These are phyloP conservation scores for Synergus laeviventris DNA, from an alignment of 2,888 invertebrate species.

Conservation along the genomic window DNA sequence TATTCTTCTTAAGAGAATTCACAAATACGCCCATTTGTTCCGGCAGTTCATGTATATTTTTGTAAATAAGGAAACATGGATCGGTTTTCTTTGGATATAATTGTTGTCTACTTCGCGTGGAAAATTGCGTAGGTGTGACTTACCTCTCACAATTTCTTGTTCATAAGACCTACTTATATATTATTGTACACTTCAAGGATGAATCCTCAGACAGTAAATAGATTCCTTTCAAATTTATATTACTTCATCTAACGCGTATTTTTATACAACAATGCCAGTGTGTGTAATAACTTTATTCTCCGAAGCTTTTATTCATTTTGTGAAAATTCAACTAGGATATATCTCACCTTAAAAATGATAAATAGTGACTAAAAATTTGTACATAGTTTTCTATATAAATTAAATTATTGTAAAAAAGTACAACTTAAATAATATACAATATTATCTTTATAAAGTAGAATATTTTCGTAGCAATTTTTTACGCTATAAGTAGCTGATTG, in stretches of 20 bases:
- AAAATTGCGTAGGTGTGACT: slow-evolving; percentile 21
- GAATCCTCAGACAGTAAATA: slow-evolving; percentile 7
- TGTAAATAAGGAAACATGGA: slow-evolving; percentile 18
- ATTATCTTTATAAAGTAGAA: too few species aligned
- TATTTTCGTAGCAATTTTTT: too few species aligned
- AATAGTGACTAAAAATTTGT: too few species aligned
- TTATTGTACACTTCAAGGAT: slow-evolving; percentile 20
- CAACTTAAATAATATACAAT: too few species aligned
- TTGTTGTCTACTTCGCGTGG: slow-evolving; percentile 9
- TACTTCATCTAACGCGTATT: slow-evolving; percentile 21
- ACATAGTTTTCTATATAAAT: too few species aligned
- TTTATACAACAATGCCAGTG: not conserved
- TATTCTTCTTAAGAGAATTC: not conserved
- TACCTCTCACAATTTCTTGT: slow-evolving; percentile 10
- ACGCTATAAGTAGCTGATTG: too few species aligned
- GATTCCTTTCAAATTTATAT: slow-evolving; percentile 28
- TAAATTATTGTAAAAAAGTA: not conserved
- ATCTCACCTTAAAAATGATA: not conserved
- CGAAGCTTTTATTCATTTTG: not conserved
- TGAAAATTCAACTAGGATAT: not conserved
- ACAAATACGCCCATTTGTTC: slow-evolving; percentile 19
- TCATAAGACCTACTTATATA: not conserved
- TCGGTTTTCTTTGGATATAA: slow-evolving; percentile 19
- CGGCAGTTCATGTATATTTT: slow-evolving; percentile 22
- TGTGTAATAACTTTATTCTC: not conserved